These are phyloP conservation scores for Epinephelus awoara DNA, from an alignment of 2,797 vertebrate species.

Conservation along the genomic window DNA sequence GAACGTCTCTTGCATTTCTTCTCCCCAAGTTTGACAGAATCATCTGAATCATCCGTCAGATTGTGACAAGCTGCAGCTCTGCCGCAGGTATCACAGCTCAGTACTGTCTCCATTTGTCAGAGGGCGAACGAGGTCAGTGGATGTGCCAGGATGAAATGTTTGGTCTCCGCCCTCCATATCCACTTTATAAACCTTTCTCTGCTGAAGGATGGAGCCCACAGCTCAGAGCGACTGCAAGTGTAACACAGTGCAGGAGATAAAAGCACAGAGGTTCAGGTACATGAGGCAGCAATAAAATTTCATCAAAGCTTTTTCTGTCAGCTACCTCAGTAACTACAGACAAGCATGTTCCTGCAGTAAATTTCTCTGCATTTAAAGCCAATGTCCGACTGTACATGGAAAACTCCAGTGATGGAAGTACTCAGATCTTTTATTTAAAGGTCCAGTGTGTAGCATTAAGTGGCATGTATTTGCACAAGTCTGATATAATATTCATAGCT, in stretches of 20 bases:
- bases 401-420: not conserved
- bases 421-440: not conserved
- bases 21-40: not conserved
- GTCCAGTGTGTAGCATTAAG: too few species aligned
- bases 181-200: conserved; percentile 2
- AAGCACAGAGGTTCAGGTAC: not conserved
- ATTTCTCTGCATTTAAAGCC: not conserved
- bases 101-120: not conserved
- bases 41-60: not conserved
- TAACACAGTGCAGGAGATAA: not conserved
- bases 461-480: too few species aligned
- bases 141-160: conserved; percentile 29
- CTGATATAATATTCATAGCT: too few species aligned
- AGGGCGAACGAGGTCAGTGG: conserved; percentile 9
- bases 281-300: not conserved
- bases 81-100: not conserved
- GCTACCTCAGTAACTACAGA: too few species aligned
- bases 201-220: conserved; percentile 22
- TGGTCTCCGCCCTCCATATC: not conserved
- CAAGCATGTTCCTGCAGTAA: not conserved
- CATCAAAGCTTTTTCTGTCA: conserved; percentile 1
- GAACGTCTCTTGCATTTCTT: not conserved
- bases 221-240: conserved; percentile 1
- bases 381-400: not conserved
- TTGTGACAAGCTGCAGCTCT: not conserved